A percentile compares a stretch with the other conserved stretches of the same genome.
Conservation (phyloP, 2,888 invertebrate species). For the Silvanus unidentatus region DNA sequence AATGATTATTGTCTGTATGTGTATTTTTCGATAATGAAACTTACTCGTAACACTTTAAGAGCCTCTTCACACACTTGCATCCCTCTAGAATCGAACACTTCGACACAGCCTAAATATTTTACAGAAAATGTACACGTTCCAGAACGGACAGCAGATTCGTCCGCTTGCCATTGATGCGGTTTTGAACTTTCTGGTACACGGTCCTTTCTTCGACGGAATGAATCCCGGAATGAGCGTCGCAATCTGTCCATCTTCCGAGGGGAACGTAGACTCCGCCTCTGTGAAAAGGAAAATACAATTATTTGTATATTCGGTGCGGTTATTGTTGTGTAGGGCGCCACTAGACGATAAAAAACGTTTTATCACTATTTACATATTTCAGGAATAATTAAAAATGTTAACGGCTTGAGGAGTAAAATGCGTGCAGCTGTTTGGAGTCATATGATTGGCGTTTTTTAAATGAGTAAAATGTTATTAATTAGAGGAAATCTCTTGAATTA, state of each 20-base stretch:
- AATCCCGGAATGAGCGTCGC: constrained; percentile 85
- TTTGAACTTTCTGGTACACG: constrained; percentile 85
- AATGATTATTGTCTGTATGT: background rate
- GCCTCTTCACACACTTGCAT: constrained; percentile 99
- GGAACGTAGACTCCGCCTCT: constrained; percentile 62
- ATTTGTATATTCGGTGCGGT: no score
- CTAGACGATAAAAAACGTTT: no score
- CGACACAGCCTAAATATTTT: constrained; percentile 98
- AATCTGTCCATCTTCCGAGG: constrained; percentile 83
- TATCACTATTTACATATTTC: no score
- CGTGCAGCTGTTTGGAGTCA: no score
- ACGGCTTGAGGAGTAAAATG: no score
- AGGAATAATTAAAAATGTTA: no score
- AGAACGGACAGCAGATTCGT: constrained; percentile 91
- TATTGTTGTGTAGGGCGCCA: no score
- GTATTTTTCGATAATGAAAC: constrained; percentile 32
- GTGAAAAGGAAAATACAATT: constrained; percentile 21
- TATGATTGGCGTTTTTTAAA: no score
- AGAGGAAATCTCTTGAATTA: no score
- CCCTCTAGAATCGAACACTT: constrained; percentile 98
- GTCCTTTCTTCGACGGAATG: constrained; percentile 85
- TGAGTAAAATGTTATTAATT: no score
- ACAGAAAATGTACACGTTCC: constrained; percentile 97
- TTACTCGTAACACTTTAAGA: constrained; percentile 89
- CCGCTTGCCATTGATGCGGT: constrained; percentile 97